Evolutionary conservation across 2,888 invertebrate genomes (phyloP).

Genomic region (Pyrrhosoma nymphula): DNA sequence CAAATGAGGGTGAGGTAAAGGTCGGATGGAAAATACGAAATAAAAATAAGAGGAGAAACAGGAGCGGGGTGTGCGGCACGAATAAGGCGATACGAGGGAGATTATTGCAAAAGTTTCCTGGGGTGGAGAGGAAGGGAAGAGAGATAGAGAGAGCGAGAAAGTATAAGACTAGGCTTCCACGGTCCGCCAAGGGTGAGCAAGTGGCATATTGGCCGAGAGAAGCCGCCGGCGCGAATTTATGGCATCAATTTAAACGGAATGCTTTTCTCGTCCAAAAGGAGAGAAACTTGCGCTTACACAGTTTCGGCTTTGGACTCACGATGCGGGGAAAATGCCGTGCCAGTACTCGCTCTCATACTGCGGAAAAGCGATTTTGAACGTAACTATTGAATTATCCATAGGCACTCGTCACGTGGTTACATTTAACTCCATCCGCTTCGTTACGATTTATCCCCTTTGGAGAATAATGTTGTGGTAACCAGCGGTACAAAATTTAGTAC

Average conservation of each 20-base stretch:
- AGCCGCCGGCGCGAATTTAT: slow-evolving; percentile 28
- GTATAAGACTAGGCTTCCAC: background rate
- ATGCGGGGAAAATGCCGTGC: too few species aligned
- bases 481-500: too few species aligned
- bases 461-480: too few species aligned
- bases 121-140: background rate
- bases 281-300: background rate
- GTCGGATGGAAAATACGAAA: background rate
- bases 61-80: background rate
- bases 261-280: background rate
- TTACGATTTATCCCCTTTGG: too few species aligned
- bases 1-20: background rate
- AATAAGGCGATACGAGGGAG: slow-evolving; percentile 25
- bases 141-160: background rate
- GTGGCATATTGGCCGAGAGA: slow-evolving; percentile 10
- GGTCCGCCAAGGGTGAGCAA: background rate
- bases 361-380: too few species aligned
- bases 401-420: too few species aligned
- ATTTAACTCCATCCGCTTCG: too few species aligned
- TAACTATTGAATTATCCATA: too few species aligned
- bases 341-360: too few species aligned
- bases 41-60: background rate
- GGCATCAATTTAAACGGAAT: background rate
- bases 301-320: background rate
- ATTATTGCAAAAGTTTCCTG: slow-evolving; percentile 65